phyloP scores from a whole-genome alignment of 1,140 invertebrate genomes.

The Apocrypta bakeri region DNA sequence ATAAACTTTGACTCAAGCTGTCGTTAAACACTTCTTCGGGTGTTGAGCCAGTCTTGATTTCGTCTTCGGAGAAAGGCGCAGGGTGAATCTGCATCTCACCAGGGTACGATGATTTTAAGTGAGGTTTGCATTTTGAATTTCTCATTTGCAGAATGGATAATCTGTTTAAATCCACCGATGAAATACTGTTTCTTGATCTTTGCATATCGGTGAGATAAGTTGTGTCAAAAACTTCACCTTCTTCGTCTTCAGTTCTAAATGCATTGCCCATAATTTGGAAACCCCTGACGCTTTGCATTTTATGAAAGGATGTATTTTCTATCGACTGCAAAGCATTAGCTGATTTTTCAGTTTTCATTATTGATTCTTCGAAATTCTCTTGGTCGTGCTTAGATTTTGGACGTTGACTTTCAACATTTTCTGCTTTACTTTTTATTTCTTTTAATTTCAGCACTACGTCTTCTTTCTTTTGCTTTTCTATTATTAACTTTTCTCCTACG shows the following conservation, averaged over 20 bases:
- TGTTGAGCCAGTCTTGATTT: conserved; percentile 79
- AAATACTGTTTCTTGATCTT: neutral
- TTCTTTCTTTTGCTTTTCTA: conserved; percentile 76
- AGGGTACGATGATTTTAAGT: conserved; percentile 92
- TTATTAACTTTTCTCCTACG: conserved; percentile 77
- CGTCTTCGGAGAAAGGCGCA: conserved; percentile 79
- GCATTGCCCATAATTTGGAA: conserved; percentile 75
- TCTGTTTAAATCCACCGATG: conserved; percentile 65
- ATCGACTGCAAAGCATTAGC: neutral
- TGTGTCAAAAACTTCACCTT: conserved; percentile 87
- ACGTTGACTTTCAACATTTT: conserved; percentile 24
- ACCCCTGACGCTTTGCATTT: conserved; percentile 64
- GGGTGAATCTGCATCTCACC: conserved; percentile 85
- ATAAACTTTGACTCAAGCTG: conserved; percentile 77
- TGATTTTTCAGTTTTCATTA: neutral
- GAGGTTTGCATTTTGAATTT: conserved; percentile 90
- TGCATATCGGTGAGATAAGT: conserved; percentile 73
- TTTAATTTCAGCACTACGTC: conserved; percentile 58
- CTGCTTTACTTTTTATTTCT: conserved; percentile 55
- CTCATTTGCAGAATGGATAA: conserved; percentile 85
- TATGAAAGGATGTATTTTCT: neutral
- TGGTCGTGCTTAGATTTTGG: neutral
- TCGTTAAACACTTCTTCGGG: conserved; percentile 76
- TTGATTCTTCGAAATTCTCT: conserved; percentile 1
- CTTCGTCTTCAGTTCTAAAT: conserved; percentile 87